Evolutionary conservation across 2,888 invertebrate species (phyloP).

Genomic region (Lomographa bimaculata): DNA sequence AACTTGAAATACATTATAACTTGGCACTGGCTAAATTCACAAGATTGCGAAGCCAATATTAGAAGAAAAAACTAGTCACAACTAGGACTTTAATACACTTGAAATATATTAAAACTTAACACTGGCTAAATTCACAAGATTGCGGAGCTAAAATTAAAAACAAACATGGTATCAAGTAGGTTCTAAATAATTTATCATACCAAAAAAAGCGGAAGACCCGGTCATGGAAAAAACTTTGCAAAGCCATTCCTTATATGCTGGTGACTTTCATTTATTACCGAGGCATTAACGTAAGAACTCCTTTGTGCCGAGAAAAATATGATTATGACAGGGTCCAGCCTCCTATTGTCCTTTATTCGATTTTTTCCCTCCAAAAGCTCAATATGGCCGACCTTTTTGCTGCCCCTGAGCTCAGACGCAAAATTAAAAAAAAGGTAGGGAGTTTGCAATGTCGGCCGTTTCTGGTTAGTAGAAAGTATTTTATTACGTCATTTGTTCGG

Average conservation of each 20-base stretch:
- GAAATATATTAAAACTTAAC: too few relatives aligned
- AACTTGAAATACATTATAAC: too few relatives aligned
- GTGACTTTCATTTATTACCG: slow-evolving; percentile 75
- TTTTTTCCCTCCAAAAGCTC: slow-evolving; percentile 62
- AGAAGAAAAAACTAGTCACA: too few relatives aligned
- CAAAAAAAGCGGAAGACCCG: too few relatives aligned
- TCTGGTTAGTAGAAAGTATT: slow-evolving; percentile 21
- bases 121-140: too few relatives aligned
- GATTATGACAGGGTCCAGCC: slow-evolving; percentile 73
- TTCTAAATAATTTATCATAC: too few relatives aligned
- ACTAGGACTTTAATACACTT: too few relatives aligned
- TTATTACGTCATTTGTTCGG: slow-evolving; percentile 30
- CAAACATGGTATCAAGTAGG: too few relatives aligned
- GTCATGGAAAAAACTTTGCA: slow-evolving; percentile 40
- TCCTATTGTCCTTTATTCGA: slow-evolving; percentile 76
- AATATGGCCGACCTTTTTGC: slow-evolving; percentile 59
- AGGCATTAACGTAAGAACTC: slow-evolving; percentile 77
- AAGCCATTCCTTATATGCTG: slow-evolving; percentile 52
- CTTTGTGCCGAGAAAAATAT: slow-evolving; percentile 77
- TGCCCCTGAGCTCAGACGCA: slow-evolving; percentile 39
- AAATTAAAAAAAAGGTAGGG: slow-evolving; percentile 51
- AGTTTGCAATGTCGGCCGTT: slow-evolving; percentile 11
- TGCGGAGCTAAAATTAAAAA: too few relatives aligned
- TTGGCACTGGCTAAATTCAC: too few relatives aligned
- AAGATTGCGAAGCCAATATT: too few relatives aligned